phyloP scores from a whole-genome alignment of 2,797 vertebrate species.

The Cirrhinus mrigala region DNA sequence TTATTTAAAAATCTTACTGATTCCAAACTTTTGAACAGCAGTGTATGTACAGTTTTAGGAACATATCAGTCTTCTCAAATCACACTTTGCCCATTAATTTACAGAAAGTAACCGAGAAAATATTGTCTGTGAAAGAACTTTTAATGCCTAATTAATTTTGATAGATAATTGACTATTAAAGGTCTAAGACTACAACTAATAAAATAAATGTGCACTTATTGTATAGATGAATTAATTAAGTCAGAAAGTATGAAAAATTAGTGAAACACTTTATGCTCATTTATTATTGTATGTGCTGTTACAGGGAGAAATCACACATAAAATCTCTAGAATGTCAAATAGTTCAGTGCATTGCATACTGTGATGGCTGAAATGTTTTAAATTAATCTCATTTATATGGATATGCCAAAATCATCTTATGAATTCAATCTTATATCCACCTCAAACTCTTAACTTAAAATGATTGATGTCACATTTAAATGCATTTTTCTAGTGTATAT shows the following conservation, averaged over 20 bases:
- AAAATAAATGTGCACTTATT: background rate
- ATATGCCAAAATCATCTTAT: background rate
- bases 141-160: background rate
- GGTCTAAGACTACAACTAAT: background rate
- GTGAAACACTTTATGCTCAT: background rate
- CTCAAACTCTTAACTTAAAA: slow-evolving; percentile 10
- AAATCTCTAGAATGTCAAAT: background rate
- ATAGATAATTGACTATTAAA: background rate
- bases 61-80: background rate
- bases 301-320: background rate
- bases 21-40: too few relatives aligned
- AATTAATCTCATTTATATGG: background rate
- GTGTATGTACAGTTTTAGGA: background rate
- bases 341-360: background rate
- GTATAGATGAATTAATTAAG: background rate
- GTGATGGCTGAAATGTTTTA: background rate
- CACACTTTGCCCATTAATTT: background rate
- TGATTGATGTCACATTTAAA: background rate
- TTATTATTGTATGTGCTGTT: background rate
- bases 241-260: background rate
- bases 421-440: background rate
- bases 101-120: background rate
- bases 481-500: background rate
- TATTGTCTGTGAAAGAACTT: background rate
- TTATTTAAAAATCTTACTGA: too few relatives aligned